Evolutionary conservation across 1,140 invertebrate genomes (phyloP).

Genomic region (Solenopsis invicta): DNA sequence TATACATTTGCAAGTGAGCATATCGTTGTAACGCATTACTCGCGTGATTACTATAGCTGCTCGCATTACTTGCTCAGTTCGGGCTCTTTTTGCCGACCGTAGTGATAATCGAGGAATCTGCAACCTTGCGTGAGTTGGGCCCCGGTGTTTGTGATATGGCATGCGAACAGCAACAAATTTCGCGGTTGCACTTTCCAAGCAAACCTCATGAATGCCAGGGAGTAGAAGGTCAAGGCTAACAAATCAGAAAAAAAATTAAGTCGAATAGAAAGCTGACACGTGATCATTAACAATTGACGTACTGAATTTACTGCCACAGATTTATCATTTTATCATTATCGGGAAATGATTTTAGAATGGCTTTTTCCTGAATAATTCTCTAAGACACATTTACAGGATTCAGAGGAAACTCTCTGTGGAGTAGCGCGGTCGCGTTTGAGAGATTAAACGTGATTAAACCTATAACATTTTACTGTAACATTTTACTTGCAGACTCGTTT

Average conservation of each 20-base stretch:
- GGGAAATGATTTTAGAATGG: background rate
- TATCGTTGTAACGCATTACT: background rate
- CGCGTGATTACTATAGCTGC: background rate
- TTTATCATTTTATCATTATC: background rate
- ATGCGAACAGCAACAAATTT: conserved; percentile 97
- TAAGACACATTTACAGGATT: background rate
- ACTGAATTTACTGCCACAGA: background rate
- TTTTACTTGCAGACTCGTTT: conserved; percentile 38
- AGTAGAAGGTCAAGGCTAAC: conserved; percentile 96
- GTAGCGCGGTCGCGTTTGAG: background rate
- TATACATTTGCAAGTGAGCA: background rate
- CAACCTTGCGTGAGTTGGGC: conserved; percentile 95
- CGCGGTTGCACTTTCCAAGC: conserved; percentile 97
- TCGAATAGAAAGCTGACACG: background rate
- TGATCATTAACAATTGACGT: background rate
- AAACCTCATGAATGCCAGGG: conserved; percentile 97
- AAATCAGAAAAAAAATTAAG: conserved; percentile 69
- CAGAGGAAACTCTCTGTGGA: background rate
- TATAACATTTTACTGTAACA: conserved; percentile 26
- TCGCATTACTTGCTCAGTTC: background rate
- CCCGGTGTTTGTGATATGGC: conserved; percentile 96
- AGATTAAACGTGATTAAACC: conserved; percentile 7
- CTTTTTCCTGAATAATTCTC: background rate
- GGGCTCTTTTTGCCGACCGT: conserved; percentile 5
- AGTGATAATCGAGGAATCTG: conserved; percentile 91